phyloP scores from a whole-genome alignment of 2,797 vertebrate genomes.

The Rhabdomys pumilio region DNA sequence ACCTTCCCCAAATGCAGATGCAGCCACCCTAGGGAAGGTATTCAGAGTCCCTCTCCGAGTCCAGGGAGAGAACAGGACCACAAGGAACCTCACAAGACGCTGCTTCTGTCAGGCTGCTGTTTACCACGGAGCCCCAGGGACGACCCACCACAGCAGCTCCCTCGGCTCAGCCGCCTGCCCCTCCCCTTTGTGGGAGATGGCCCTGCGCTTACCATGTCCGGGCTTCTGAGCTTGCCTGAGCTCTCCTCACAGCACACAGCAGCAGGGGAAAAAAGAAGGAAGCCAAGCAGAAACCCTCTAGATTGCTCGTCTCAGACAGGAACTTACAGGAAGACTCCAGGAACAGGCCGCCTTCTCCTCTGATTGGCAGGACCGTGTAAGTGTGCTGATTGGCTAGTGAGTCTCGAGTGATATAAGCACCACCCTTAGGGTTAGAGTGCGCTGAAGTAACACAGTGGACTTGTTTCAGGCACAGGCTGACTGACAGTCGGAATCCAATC shows the following conservation, averaged over 20 bases:
- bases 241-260: background rate
- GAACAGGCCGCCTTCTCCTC: background rate
- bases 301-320: background rate
- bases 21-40: background rate
- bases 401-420: background rate
- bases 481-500: background rate
- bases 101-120: background rate
- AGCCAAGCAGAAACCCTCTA: fast-evolving
- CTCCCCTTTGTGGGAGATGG: background rate
- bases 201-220: background rate
- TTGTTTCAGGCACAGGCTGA: background rate
- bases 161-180: background rate
- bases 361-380: background rate
- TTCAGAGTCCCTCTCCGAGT: background rate
- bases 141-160: background rate
- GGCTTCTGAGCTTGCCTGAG: background rate
- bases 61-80: background rate
- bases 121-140: background rate
- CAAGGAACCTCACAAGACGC: background rate
- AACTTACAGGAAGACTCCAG: background rate
- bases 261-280: no score
- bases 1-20: background rate
- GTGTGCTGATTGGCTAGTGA: background rate
- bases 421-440: background rate
- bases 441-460: background rate